Percentiles rank a stretch among this genome's conserved stretches.
These are phyloP conservation scores for Cyanistes caeruleus DNA, from an alignment of 2,113 vertebrate genomes.

Conservation along the genomic window DNA sequence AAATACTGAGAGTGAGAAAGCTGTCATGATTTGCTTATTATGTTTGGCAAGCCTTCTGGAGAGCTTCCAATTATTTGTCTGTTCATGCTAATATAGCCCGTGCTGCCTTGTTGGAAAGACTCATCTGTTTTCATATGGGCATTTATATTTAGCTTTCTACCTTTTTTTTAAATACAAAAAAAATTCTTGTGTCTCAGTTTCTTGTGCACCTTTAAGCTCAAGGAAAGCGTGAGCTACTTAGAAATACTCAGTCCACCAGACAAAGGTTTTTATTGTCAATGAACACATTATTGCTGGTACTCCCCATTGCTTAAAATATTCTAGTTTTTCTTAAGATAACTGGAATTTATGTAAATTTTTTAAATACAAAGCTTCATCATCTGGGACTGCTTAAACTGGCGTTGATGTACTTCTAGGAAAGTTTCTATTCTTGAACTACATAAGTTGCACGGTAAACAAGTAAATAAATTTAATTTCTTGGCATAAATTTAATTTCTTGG, in stretches of 20 bases:
- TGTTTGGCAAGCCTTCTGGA: not conserved
- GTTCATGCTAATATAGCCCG: not conserved
- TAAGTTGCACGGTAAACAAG: not conserved
- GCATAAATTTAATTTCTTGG: not conserved
- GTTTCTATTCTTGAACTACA: not conserved
- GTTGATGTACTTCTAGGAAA: not conserved
- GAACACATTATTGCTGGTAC: not conserved
- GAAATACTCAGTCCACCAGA: accelerated
- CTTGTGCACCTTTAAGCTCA: not conserved
- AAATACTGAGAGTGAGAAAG: not conserved
- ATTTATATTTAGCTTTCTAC: not conserved
- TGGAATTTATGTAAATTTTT: not conserved
- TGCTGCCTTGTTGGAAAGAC: not conserved
- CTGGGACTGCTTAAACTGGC: not conserved
- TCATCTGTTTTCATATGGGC: not conserved
- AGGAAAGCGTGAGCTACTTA: accelerated
- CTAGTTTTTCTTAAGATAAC: not conserved
- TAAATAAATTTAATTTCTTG: not conserved
- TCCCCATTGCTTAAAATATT: not conserved
- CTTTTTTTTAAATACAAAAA: not conserved
- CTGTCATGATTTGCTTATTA: not conserved
- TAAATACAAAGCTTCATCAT: not conserved
- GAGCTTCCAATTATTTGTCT: not conserved
- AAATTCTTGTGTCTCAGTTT: not conserved
- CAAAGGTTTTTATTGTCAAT: not conserved